Conservation (phyloP, 1,140 invertebrate species). For the Drosophila tsacasi region DNA sequence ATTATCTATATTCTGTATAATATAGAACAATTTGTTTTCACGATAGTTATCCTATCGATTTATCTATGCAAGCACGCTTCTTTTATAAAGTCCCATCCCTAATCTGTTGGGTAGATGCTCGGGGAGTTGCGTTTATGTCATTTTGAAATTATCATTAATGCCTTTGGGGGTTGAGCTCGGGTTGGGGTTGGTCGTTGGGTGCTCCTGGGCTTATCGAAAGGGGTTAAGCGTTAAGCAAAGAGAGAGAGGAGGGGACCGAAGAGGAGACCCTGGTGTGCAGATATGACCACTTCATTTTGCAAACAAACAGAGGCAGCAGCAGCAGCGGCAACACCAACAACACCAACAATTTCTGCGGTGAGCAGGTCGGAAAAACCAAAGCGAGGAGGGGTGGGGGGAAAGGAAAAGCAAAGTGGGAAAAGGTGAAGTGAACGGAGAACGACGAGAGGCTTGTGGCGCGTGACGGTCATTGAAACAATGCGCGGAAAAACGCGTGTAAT, state of each 20-base stretch:
- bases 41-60: not conserved
- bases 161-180: slow-evolving; percentile 16
- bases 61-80: too few species aligned
- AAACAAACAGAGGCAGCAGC: slow-evolving; percentile 55
- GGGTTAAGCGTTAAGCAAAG: slow-evolving; percentile 15
- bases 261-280: slow-evolving; percentile 23
- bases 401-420: slow-evolving; percentile 8
- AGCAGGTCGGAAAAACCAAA: slow-evolving; percentile 9
- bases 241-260: not conserved
- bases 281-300: slow-evolving; percentile 80
- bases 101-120: slow-evolving; percentile 10
- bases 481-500: slow-evolving; percentile 80
- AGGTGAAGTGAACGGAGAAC: slow-evolving; percentile 7
- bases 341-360: slow-evolving; percentile 35
- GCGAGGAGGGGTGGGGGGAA: not conserved
- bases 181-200: not conserved
- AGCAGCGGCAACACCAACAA: slow-evolving; percentile 30
- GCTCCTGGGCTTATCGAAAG: slow-evolving; percentile 12
- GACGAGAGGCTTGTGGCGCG: slow-evolving; percentile 64
- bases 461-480: slow-evolving; percentile 81
- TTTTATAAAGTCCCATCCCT: slow-evolving; percentile 23
- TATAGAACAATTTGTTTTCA: not conserved
- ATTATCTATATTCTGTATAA: not conserved
- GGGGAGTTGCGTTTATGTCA: slow-evolving; percentile 70
- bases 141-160: slow-evolving; percentile 81